phyloP scores from a whole-genome alignment of 1,140 invertebrate genomes.

The Sinonovacula constricta region DNA sequence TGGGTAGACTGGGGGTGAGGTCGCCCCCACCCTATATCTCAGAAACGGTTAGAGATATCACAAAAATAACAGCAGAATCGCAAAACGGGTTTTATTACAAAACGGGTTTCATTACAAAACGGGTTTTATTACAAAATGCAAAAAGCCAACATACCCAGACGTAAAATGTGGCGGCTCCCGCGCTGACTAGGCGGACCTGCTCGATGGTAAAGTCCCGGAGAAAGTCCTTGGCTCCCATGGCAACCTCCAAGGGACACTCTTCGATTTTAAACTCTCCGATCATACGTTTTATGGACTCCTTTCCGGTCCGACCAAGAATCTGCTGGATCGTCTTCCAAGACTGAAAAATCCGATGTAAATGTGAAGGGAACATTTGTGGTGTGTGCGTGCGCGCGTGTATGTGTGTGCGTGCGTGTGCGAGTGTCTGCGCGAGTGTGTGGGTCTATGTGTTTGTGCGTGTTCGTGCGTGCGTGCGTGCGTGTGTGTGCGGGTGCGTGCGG shows the following conservation, averaged over 20 bases:
- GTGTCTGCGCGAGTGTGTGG: no score
- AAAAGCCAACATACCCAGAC: slow-evolving; percentile 71
- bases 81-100: no score
- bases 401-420: no score
- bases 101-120: no score
- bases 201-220: slow-evolving; percentile 64
- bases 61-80: no score
- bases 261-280: slow-evolving; percentile 66
- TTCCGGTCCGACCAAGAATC: slow-evolving; percentile 67
- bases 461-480: no score
- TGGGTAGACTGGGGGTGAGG: no score
- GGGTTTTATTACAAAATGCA: no score
- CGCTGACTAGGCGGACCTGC: slow-evolving; percentile 67
- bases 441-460: no score
- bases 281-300: slow-evolving; percentile 64
- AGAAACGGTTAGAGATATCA: no score
- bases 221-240: slow-evolving; percentile 62
- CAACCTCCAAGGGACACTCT: slow-evolving; percentile 63
- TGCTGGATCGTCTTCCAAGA: slow-evolving; percentile 66
- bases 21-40: no score
- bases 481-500: no score
- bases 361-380: background rate
- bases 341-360: slow-evolving; percentile 35
- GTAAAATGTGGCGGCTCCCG: slow-evolving; percentile 72
- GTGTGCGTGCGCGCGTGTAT: slow-evolving; percentile 2